Evolutionary conservation across 1,140 invertebrate species (phyloP).

Genomic region (Procambarus clarkii): DNA sequence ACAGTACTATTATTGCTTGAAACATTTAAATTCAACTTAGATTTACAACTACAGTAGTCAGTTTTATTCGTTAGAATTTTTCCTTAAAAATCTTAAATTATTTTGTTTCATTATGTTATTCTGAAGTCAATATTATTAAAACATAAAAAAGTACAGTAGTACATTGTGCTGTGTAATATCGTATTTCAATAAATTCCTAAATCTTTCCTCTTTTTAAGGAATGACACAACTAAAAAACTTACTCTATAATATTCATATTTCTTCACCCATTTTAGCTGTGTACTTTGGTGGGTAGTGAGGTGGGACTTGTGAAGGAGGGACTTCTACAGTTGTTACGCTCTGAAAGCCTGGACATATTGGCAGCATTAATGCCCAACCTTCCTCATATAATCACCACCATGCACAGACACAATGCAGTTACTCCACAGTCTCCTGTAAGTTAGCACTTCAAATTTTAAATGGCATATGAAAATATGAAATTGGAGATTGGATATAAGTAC

Average conservation of each 20-base stretch:
- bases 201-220: background rate
- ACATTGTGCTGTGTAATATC: no score
- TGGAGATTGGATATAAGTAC: no score
- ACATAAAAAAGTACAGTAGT: no score
- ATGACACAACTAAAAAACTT: background rate
- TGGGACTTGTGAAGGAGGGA: slow-evolving; percentile 78
- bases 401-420: slow-evolving; percentile 75
- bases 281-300: slow-evolving; percentile 79
- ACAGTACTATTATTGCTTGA: no score
- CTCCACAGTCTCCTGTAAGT: slow-evolving; percentile 53
- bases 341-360: slow-evolving; percentile 82
- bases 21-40: no score
- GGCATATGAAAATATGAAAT: no score
- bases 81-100: no score
- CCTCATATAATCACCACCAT: slow-evolving; percentile 78
- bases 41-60: no score
- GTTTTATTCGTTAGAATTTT: no score
- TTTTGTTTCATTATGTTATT: no score
- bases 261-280: slow-evolving; percentile 77
- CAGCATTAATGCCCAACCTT: slow-evolving; percentile 81
- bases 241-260: background rate
- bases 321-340: slow-evolving; percentile 82
- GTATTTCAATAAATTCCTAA: background rate
- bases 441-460: no score
- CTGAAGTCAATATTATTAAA: no score